Conservation (phyloP, 1,140 invertebrate genomes). For the Drosophila simulans region DNA sequence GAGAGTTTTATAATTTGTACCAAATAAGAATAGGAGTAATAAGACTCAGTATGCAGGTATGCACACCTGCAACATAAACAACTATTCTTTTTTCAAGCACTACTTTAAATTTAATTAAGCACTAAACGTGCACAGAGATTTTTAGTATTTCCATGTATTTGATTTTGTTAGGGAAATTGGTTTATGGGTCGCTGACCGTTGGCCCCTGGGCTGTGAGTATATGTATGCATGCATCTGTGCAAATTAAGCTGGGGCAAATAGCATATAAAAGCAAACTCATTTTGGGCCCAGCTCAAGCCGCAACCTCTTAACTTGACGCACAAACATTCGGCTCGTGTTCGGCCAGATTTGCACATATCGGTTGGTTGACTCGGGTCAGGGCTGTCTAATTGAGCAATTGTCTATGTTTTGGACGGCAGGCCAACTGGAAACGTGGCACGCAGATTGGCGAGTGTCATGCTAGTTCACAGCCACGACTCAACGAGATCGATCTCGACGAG, state of each 20-base stretch:
- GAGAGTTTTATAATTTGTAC: conserved; percentile 26
- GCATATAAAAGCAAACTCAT: conserved; percentile 18
- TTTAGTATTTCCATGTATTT: conserved; percentile 16
- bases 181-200: conserved; percentile 51
- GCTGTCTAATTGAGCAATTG: conserved; percentile 43
- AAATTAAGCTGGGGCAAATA: conserved; percentile 45
- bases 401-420: conserved; percentile 5
- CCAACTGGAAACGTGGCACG: conserved; percentile 3
- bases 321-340: conserved; percentile 20
- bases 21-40: conserved; percentile 12
- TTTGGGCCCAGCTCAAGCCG: conserved; percentile 1
- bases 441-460: not conserved
- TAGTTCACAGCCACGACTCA: not conserved
- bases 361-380: conserved; percentile 42
- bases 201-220: conserved; percentile 29
- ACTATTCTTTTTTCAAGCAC: too few relatives aligned
- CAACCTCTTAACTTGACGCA: conserved; percentile 25
- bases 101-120: not conserved
- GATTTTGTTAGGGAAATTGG: conserved; percentile 26
- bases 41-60: not conserved
- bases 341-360: conserved; percentile 40
- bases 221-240: conserved; percentile 30
- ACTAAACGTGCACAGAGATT: not conserved
- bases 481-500: not conserved
- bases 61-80: too few relatives aligned